A percentile compares a stretch with the other conserved stretches of the same genome.
These are phyloP conservation scores for Lasioglossum zephyrum DNA, from an alignment of 2,888 invertebrate genomes.

Conservation along the genomic window DNA sequence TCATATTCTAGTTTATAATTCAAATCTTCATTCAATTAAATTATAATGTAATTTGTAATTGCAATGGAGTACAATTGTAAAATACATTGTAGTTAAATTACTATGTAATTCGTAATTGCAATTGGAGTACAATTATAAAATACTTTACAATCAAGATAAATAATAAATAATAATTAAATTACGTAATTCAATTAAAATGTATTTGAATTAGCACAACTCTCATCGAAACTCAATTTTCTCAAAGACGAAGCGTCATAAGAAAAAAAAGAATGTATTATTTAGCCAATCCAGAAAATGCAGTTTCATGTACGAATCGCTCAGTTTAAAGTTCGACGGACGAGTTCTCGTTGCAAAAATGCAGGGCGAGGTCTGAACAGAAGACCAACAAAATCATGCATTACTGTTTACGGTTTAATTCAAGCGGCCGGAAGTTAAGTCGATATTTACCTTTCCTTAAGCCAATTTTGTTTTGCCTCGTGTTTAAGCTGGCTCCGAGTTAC, in stretches of 20 bases:
- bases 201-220: neutral
- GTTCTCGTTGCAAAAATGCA: neutral
- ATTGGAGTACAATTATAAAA: too few relatives aligned
- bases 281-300: neutral
- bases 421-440: neutral
- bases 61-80: too few relatives aligned
- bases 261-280: neutral
- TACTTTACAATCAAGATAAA: too few relatives aligned
- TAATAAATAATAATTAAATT: too few relatives aligned
- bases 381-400: neutral
- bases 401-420: neutral
- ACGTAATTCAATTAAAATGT: too few relatives aligned
- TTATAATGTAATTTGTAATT: too few relatives aligned
- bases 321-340: neutral
- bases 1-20: too few relatives aligned
- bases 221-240: neutral
- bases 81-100: too few relatives aligned
- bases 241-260: neutral
- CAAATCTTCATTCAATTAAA: too few relatives aligned
- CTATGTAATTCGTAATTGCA: too few relatives aligned
- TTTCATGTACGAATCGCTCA: neutral
- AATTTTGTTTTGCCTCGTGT: neutral
- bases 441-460: neutral
- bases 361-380: neutral
- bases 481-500: conserved; percentile 5